These are phyloP conservation scores for Tauraco erythrolophus DNA, from an alignment of 2,113 vertebrate species.

Conservation along the genomic window DNA sequence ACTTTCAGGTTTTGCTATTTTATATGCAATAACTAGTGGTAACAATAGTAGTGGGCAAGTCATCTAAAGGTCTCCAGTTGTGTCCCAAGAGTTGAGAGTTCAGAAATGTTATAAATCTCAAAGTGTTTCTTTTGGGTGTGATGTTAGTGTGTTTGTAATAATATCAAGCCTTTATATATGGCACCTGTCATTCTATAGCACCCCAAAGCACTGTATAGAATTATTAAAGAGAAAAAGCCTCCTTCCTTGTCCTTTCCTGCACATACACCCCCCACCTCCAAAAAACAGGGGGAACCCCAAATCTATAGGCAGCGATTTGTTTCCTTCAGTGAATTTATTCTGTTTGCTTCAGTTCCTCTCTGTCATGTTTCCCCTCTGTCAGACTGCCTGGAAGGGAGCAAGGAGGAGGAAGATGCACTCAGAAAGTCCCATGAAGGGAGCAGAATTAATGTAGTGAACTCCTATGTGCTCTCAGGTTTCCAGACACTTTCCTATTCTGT, in stretches of 20 bases:
- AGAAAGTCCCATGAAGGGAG: neutral
- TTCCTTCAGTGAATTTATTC: neutral
- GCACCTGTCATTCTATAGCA: neutral
- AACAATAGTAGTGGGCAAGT: neutral
- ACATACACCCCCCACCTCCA: rapidly evolving
- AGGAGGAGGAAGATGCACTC: neutral
- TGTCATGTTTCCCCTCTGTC: neutral
- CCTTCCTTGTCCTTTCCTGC: neutral
- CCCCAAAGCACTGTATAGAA: neutral
- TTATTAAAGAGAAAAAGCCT: neutral
- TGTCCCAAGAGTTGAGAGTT: neutral
- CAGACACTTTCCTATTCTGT: neutral
- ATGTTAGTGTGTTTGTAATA: neutral
- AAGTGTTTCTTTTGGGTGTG: neutral
- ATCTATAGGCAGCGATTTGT: neutral
- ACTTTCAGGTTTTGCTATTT: neutral
- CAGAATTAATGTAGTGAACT: neutral
- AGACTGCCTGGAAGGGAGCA: neutral
- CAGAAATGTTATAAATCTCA: neutral
- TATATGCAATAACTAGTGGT: neutral
- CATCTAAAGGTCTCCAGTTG: neutral
- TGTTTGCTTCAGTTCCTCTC: neutral
- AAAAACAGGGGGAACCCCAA: neutral
- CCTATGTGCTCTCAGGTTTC: neutral
- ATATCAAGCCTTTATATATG: neutral